Evolutionary conservation across 1,140 invertebrate genomes (phyloP), one percentile per base, ranked within the genome.

Genomic region (Drosophila nikananu): DNA sequence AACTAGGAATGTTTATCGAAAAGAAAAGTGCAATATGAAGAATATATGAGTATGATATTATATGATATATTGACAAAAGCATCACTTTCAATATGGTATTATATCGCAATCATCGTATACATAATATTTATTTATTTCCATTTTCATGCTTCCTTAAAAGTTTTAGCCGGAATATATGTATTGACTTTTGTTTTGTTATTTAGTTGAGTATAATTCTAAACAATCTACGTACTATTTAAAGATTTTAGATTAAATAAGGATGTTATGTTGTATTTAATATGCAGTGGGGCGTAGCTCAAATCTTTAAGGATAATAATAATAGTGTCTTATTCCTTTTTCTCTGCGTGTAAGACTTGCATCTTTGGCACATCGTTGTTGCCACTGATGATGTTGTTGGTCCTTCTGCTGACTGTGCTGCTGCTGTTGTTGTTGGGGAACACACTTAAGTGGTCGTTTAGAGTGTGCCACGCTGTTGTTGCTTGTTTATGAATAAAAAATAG

Each of bases 401-500:
- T 57, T 57, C 35, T 57, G 54, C 54, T 57, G 54, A 57, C 60
- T 52, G 23, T 67, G 37, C 41, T 61, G 30, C 42, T 72, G 59
- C 32, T 68, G 65, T 23, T 77, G 66, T 73, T 83, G 80, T 48
- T 65, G 66, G 80, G 65, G 70, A 82, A 87, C 73, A 90, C 86
- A 91, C 86, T 90, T 90, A 90, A 90, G 86, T 90, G 86, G 82
- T 86, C 86, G 86, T 71, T 89, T 84, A 82, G 86, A 82, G 86
- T 84, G 64, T 55, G 71, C 81, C 60, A 80, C 73, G 84, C 80
- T 86, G 72, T 77, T 62, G 76, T 83, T 80, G 78, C 70, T 81
- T 90, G 81, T 91, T 87, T 90, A 90, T 90, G 86, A 86, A 90
- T 90, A 90, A 90, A 80, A 86, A 90, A 90, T 90, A 91, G 82